A percentile compares a stretch with the other conserved stretches of the same genome.
phyloP scores from a whole-genome alignment of 2,888 invertebrate species.

The Agrochola lota region DNA sequence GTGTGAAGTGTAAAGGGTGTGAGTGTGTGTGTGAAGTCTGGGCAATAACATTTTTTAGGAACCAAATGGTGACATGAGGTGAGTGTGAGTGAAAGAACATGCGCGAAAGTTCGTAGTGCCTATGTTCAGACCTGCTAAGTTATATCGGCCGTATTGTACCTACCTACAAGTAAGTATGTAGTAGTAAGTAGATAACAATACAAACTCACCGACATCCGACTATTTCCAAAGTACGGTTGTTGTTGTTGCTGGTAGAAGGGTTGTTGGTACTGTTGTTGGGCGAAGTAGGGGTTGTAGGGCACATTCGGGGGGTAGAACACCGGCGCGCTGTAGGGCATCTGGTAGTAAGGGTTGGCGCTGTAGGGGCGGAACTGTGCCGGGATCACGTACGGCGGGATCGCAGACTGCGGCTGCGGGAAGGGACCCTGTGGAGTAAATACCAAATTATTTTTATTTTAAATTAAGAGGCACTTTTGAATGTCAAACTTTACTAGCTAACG shows the following conservation, averaged over 20 bases:
- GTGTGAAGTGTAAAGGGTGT: too few relatives aligned
- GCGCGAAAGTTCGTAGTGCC: too few relatives aligned
- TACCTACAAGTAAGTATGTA: too few relatives aligned
- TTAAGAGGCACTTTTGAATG: background rate
- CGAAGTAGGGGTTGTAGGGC: constrained; percentile 86
- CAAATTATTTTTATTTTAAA: background rate
- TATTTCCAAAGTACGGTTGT: constrained; percentile 82
- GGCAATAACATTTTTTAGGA: too few relatives aligned
- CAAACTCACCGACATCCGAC: constrained; percentile 90
- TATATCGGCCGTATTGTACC: too few relatives aligned
- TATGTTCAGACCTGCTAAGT: too few relatives aligned
- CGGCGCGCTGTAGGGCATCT: constrained; percentile 85
- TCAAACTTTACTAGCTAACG: background rate
- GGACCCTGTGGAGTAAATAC: constrained; percentile 67
- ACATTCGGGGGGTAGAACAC: constrained; percentile 83
- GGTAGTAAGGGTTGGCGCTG: constrained; percentile 86
- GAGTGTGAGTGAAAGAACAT: too few relatives aligned
- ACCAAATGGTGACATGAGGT: too few relatives aligned
- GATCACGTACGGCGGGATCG: constrained; percentile 81
- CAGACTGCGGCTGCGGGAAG: constrained; percentile 76
- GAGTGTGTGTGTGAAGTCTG: too few relatives aligned
- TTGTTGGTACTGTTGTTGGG: constrained; percentile 81
- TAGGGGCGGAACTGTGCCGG: constrained; percentile 87
- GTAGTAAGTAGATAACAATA: background rate
- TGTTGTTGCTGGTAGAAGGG: constrained; percentile 80